Percentiles rank a stretch among this genome's conserved stretches.
Evolutionary conservation across 2,888 invertebrate species (phyloP).

Genomic region (Allygus modestus): DNA sequence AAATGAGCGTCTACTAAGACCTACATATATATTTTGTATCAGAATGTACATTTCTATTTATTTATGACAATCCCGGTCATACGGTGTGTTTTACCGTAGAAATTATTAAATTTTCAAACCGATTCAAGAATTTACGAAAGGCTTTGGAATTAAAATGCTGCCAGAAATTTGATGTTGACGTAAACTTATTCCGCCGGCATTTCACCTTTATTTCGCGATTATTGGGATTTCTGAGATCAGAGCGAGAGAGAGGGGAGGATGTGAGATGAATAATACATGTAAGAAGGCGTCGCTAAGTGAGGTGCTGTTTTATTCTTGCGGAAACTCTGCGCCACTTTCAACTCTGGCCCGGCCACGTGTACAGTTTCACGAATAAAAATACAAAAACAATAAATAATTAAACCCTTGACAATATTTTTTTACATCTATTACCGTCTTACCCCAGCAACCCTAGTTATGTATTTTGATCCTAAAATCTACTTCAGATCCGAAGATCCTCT

Average conservation of each 20-base stretch:
- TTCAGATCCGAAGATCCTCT: too few relatives aligned
- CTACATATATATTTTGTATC: too few relatives aligned
- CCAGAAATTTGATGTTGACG: constrained; percentile 2
- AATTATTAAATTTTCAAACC: too few relatives aligned
- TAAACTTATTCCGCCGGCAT: constrained; percentile 30
- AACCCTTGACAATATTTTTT: background rate
- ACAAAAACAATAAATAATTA: background rate
- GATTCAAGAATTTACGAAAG: too few relatives aligned
- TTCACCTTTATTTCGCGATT: constrained; percentile 43
- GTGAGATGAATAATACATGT: constrained; percentile 36
- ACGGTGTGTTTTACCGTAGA: too few relatives aligned
- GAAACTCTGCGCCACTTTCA: constrained; percentile 47
- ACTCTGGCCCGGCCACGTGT: background rate
- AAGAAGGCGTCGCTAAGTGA: constrained; percentile 29
- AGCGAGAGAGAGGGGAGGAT: background rate
- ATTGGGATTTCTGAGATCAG: constrained; percentile 41
- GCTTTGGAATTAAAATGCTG: too few relatives aligned
- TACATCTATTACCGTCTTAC: too few relatives aligned
- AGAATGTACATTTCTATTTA: too few relatives aligned
- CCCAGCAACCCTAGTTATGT: too few relatives aligned
- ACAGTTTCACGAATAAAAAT: background rate
- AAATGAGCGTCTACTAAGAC: too few relatives aligned
- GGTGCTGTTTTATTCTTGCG: constrained; percentile 25
- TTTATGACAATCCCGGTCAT: too few relatives aligned
- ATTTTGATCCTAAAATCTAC: too few relatives aligned